Conservation (phyloP, 1,140 invertebrate genomes). For the Hylyphantes graminicola region DNA sequence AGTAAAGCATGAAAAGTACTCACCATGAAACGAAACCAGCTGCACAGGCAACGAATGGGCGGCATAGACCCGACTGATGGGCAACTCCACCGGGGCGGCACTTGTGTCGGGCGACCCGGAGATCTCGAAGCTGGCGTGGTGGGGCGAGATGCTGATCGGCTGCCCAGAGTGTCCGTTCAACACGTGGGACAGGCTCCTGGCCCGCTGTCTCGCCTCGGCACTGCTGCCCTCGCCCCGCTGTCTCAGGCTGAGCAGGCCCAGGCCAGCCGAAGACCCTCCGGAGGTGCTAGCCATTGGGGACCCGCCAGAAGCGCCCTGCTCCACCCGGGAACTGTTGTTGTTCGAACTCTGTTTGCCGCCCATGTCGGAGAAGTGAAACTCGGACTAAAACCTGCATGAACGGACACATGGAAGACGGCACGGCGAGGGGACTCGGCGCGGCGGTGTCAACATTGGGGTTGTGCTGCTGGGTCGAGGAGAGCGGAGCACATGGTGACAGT, state of each 20-base stretch:
- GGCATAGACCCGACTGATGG: conserved; percentile 81
- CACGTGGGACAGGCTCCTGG: conserved; percentile 84
- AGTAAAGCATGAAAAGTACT: conserved; percentile 66
- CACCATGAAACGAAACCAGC: conserved; percentile 90
- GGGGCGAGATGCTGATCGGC: conserved; percentile 71
- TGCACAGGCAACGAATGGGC: conserved; percentile 89
- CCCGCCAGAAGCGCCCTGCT: conserved; percentile 20
- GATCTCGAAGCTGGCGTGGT: conserved; percentile 66
- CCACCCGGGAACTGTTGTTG: conserved; percentile 52
- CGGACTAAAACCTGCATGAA: conserved; percentile 52
- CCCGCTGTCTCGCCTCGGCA: conserved; percentile 78
- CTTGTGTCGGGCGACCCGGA: conserved; percentile 75
- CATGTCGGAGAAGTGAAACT: conserved; percentile 49
- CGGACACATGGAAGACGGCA: conserved; percentile 53
- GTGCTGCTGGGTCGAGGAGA: background rate
- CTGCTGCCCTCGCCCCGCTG: conserved; percentile 31
- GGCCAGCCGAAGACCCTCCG: conserved; percentile 3
- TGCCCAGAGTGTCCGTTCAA: conserved; percentile 76
- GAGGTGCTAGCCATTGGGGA: conserved; percentile 53
- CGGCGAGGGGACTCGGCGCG: background rate
- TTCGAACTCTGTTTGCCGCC: conserved; percentile 62
- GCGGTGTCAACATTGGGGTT: conserved; percentile 16
- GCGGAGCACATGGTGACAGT: background rate
- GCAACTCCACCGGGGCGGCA: conserved; percentile 72
- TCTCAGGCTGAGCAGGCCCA: conserved; percentile 17